These are phyloP conservation scores for Egretta garzetta DNA, from an alignment of 2,113 vertebrate genomes.

Conservation along the genomic window DNA sequence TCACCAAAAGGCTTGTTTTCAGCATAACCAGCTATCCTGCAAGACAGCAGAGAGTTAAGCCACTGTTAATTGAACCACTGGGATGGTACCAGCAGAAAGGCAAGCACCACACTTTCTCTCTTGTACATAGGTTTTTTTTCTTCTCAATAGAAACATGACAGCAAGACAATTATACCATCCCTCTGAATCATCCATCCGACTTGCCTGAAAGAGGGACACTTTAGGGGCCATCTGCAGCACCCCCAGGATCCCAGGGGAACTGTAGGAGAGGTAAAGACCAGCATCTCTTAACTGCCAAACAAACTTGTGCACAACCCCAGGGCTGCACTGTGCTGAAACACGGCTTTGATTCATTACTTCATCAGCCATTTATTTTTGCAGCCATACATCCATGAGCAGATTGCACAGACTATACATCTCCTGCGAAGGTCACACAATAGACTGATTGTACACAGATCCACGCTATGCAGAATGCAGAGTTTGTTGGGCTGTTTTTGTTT, in stretches of 20 bases:
- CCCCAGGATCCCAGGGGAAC: background rate
- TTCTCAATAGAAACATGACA: background rate
- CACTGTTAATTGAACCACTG: background rate
- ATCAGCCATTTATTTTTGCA: background rate
- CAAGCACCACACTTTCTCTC: background rate
- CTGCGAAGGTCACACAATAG: background rate
- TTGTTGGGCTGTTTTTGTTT: slow-evolving; percentile 6
- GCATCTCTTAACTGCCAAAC: background rate
- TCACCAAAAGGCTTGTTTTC: background rate
- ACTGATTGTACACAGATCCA: background rate
- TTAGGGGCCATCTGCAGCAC: background rate
- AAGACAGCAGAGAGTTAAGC: background rate
- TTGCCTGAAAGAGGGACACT: background rate
- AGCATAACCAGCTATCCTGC: background rate
- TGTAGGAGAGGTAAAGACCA: background rate
- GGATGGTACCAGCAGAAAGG: background rate
- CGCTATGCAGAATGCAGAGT: accelerated
- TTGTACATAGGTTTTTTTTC: accelerated
- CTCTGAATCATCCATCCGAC: background rate
- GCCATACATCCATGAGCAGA: background rate
- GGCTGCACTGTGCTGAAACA: background rate
- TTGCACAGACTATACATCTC: background rate
- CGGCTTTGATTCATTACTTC: background rate
- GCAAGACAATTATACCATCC: background rate
- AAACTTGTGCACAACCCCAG: background rate